Conservation (phyloP, 23 tunicate genomes). For the Corella eumyota region DNA sequence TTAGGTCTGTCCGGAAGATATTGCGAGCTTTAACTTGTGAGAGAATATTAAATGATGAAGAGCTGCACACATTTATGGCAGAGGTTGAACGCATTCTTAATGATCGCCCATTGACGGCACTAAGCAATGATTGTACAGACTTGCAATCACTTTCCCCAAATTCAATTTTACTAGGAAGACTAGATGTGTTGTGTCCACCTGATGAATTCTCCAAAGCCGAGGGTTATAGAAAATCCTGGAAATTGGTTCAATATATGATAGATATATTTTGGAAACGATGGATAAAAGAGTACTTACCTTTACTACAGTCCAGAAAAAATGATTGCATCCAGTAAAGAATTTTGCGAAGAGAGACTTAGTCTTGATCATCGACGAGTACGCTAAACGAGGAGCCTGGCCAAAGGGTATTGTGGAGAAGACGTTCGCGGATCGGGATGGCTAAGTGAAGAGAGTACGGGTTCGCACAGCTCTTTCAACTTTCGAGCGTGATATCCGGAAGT, state of each 20-base stretch:
- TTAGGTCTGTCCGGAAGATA: too few species aligned
- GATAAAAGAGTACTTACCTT: slow-evolving; percentile 7
- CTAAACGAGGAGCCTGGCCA: slow-evolving; percentile 20
- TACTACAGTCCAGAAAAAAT: slow-evolving; percentile 20
- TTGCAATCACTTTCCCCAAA: slow-evolving; percentile 1
- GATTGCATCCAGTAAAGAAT: slow-evolving; percentile 10
- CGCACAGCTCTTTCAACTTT: neutral
- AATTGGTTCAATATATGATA: neutral
- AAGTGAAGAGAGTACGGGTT: slow-evolving; percentile 18
- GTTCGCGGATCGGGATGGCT: slow-evolving; percentile 22
- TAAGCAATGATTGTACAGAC: slow-evolving; percentile 5
- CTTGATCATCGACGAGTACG: slow-evolving; percentile 6
- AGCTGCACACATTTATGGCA: too few species aligned
- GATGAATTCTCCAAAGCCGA: slow-evolving; percentile 12
- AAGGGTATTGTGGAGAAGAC: slow-evolving; percentile 16
- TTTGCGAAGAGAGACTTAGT: slow-evolving; percentile 6
- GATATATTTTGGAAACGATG: slow-evolving; percentile 17
- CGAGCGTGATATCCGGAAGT: slow-evolving; percentile 15
- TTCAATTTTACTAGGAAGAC: neutral
- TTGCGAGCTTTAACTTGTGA: too few species aligned
- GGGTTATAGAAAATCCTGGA: slow-evolving; percentile 7
- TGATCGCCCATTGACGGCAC: slow-evolving; percentile 5
- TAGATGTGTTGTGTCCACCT: slow-evolving; percentile 4
- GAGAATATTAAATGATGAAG: too few species aligned
- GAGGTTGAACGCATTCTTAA: slow-evolving; percentile 2